Evolutionary conservation across 2,888 invertebrate species (phyloP).

Genomic region (Pseudococcus viburni): DNA sequence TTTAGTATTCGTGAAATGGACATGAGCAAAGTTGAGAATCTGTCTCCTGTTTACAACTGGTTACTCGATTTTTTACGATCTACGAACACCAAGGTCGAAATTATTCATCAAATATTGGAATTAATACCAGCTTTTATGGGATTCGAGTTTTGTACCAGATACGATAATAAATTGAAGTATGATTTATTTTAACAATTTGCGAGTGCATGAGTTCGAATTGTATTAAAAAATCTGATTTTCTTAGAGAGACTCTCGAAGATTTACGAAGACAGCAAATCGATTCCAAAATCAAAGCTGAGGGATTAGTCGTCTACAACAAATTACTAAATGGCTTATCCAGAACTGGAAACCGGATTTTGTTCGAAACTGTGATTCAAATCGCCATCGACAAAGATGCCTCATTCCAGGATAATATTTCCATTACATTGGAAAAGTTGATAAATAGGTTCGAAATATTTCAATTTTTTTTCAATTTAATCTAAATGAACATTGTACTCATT

Average conservation of each 20-base stretch:
- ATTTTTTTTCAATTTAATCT: background rate
- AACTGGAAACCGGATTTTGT: conserved; percentile 10
- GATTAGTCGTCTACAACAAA: background rate
- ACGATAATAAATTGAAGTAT: background rate
- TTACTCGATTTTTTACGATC: background rate
- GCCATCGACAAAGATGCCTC: background rate
- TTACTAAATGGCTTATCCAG: background rate
- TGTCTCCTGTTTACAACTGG: conserved; percentile 9
- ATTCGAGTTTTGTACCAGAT: background rate
- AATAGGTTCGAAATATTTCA: background rate
- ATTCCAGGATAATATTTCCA: background rate
- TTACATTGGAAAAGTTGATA: background rate
- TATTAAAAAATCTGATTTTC: background rate
- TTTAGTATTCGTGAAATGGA: conserved; percentile 16
- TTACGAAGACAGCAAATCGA: background rate
- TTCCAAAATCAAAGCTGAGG: conserved; percentile 7
- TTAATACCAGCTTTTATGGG: conserved; percentile 20
- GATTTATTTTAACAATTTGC: no score
- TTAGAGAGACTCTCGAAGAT: conserved; percentile 15
- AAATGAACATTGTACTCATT: background rate
- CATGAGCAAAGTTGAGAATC: background rate
- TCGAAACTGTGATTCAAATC: background rate
- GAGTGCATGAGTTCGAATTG: no score
- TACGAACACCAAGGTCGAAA: background rate
- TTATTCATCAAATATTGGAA: conserved; percentile 4